Percentiles rank a stretch among this genome's conserved stretches.
These are phyloP conservation scores for Apocheima hispidaria DNA, from an alignment of 2,888 invertebrate species.

Conservation along the genomic window DNA sequence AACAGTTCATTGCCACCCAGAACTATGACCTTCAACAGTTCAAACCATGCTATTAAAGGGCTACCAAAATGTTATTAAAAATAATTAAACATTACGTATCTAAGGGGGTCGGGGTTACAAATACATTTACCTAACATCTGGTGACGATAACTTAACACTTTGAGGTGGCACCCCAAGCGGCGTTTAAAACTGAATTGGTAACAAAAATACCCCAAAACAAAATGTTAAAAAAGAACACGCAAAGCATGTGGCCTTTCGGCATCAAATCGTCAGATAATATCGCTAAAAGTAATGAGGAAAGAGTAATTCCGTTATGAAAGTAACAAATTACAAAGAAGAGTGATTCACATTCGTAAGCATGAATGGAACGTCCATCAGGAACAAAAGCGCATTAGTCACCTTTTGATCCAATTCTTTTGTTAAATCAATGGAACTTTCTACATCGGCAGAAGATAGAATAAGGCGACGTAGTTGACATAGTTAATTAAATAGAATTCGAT, in stretches of 20 bases:
- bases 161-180: conserved; percentile 28
- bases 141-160: conserved; percentile 13
- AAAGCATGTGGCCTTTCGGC: conserved; percentile 14
- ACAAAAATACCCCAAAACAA: conserved; percentile 30
- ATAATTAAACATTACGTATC: background rate
- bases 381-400: background rate
- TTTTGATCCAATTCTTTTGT: conserved; percentile 7
- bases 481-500: conserved; percentile 8
- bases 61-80: background rate
- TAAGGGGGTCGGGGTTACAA: background rate
- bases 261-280: conserved; percentile 8
- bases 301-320: conserved; percentile 25
- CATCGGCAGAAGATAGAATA: background rate
- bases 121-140: conserved; percentile 34
- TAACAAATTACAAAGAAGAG: conserved; percentile 12
- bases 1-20: no score
- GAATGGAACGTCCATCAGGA: conserved; percentile 8
- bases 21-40: no score
- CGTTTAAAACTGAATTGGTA: conserved; percentile 32
- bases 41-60: background rate
- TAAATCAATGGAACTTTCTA: background rate
- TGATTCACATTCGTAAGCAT: conserved; percentile 21
- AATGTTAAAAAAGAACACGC: conserved; percentile 9
- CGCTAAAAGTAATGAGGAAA: background rate
- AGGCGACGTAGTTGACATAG: no score